Evolutionary conservation across 92 coral and sea anemone genomes (phyloP).

Genomic region (Ricordea florida): DNA sequence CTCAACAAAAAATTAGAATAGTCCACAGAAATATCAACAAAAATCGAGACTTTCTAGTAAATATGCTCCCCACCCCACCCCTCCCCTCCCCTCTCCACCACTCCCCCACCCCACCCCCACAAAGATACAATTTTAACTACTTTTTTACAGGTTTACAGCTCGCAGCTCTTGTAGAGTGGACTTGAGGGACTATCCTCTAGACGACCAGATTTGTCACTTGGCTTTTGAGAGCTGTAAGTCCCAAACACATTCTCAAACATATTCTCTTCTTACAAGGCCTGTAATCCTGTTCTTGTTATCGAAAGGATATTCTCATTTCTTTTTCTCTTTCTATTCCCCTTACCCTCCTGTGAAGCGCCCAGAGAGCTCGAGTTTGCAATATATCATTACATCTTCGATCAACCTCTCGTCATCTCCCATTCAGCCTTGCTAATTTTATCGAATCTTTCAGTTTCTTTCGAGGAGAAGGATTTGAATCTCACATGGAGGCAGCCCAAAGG

Average conservation of each 20-base stretch:
- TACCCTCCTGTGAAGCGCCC: too few relatives aligned
- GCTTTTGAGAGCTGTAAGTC: slow-evolving; percentile 97
- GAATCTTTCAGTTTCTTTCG: slow-evolving; percentile 75
- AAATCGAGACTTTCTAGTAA: too few relatives aligned
- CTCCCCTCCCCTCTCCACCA: too few relatives aligned
- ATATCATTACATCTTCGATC: not conserved
- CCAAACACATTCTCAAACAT: not conserved
- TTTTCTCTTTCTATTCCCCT: too few relatives aligned
- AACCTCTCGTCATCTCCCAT: too few relatives aligned
- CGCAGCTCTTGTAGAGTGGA: slow-evolving; percentile 89
- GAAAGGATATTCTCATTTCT: not conserved
- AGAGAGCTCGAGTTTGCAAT: too few relatives aligned
- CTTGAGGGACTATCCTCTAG: slow-evolving; percentile 91
- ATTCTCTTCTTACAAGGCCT: not conserved
- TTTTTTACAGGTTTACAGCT: slow-evolving; percentile 47
- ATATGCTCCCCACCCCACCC: too few relatives aligned
- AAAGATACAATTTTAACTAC: too few relatives aligned
- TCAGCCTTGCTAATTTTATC: not conserved
- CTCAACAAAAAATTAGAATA: too few relatives aligned
- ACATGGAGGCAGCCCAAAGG: slow-evolving; percentile 71
- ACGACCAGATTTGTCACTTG: slow-evolving; percentile 85
- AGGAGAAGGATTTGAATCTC: slow-evolving; percentile 74
- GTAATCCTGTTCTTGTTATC: not conserved
- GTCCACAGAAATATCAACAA: too few relatives aligned
- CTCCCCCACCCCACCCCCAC: not conserved